Evolutionary conservation across 2,113 vertebrate species (phyloP), one percentile per base, ranked within the genome.

Genomic region (Eulacestoma nigropectus): DNA sequence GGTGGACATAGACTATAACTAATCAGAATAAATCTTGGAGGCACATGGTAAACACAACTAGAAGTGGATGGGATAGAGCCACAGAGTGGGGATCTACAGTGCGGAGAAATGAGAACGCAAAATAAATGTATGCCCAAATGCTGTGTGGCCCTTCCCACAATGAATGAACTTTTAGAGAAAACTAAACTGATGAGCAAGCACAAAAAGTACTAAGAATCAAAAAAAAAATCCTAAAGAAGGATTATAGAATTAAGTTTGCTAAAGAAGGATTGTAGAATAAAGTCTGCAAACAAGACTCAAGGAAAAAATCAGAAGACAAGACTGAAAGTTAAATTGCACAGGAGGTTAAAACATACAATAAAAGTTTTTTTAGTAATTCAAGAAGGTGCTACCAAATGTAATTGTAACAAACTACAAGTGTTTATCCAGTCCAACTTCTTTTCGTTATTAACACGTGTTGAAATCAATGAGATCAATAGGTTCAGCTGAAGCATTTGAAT

Each of bases 401-500:
- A 88, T 69, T 86, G 49, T 56, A 89, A 84, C 14, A 68, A 56
- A 59, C 52, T 41, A 41, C 9, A 80, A 82, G 46, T 68, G 53
- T 88, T 95, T 94, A 86, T 85, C 35, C 16, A 70, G 52, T 81
- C n/a, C n/a, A 64, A 20, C 57, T 93, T 80, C 67, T 57, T 50
- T 63, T 69, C 79, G 39, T 67, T 83, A 72, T 94, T 90, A 93
- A 30, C 29, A 44, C 81, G 52, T 62, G 52, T 30, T 77, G 73
- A 96, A 95, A 93, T 86, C 81, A 87, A 91, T 85, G 70, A 89
- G 88, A 93, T 92, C 89, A 88, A 60, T 63, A 53, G 59, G 80
- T 89, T 75, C 64, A 87, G n/a, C 50, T 94, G 85, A 89, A 85
- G 83, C 41, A 59, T 90, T 57, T 91, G 81, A 93, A 72, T 84